Evolutionary conservation across 1,140 invertebrate genomes (phyloP).

Genomic region (Leptinotarsa defecta): DNA sequence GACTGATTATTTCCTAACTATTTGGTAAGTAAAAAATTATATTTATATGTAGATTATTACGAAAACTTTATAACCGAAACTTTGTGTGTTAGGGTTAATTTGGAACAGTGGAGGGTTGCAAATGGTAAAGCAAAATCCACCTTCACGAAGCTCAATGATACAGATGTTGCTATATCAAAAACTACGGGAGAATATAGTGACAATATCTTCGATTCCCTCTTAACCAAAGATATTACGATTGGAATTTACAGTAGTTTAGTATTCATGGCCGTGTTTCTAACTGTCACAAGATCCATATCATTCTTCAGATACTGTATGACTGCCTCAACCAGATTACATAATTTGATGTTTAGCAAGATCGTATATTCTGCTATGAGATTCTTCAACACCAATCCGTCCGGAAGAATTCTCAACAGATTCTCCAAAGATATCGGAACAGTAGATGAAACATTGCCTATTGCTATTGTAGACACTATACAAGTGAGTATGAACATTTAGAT

Average conservation of each 20-base stretch:
- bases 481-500: conserved; percentile 57
- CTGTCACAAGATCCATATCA: conserved; percentile 67
- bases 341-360: conserved; percentile 81
- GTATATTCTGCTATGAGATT: conserved; percentile 83
- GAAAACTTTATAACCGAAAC: neutral
- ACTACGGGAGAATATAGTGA: conserved; percentile 53
- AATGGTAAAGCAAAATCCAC: conserved; percentile 67
- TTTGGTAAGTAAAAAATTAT: conserved; percentile 61
- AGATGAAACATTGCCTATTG: conserved; percentile 74
- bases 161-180: conserved; percentile 52
- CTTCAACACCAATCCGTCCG: conserved; percentile 83
- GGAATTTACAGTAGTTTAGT: conserved; percentile 85
- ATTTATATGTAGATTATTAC: neutral
- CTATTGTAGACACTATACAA: conserved; percentile 75
- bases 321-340: conserved; percentile 68
- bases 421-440: conserved; percentile 78
- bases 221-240: conserved; percentile 72
- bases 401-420: conserved; percentile 72
- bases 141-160: conserved; percentile 59
- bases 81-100: conserved; percentile 37
- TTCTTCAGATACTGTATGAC: conserved; percentile 78
- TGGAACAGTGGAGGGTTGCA: conserved; percentile 35
- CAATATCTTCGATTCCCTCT: conserved; percentile 75
- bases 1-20: conserved; percentile 69
- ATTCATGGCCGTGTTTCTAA: conserved; percentile 68